Evolutionary conservation across 2,888 invertebrate species (phyloP).

Genomic region (Priocnemis perturbator): DNA sequence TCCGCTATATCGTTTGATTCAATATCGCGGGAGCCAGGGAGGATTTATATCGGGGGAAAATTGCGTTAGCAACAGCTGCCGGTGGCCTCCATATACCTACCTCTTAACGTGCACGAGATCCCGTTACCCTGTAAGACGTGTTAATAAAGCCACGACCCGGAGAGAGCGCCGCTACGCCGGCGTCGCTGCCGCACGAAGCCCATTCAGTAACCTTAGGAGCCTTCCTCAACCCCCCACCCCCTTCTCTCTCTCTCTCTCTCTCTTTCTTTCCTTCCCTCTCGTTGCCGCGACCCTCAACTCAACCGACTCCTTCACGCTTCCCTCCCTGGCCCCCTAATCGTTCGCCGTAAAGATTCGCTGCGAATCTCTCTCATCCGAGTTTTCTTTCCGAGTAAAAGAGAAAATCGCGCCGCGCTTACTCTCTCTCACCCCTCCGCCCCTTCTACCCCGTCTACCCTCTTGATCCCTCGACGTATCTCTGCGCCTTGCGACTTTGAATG

Average conservation of each 20-base stretch:
- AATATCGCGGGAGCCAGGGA: slow-evolving; percentile 57
- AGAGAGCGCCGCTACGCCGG: slow-evolving; percentile 27
- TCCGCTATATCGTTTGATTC: slow-evolving; percentile 63
- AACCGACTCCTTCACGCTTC: no score
- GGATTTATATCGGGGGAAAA: slow-evolving; percentile 68
- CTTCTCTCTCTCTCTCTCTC: background rate
- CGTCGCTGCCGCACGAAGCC: slow-evolving; percentile 30
- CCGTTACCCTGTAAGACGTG: slow-evolving; percentile 58
- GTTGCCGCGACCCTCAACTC: no score
- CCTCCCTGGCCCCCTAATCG: no score
- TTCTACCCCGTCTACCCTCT: no score
- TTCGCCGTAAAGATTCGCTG: no score
- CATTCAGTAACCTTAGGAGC: slow-evolving; percentile 39
- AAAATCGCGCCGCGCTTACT: no score
- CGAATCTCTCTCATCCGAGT: no score
- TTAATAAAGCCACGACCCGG: slow-evolving; percentile 59
- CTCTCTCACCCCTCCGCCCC: no score
- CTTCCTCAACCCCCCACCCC: slow-evolving; percentile 3
- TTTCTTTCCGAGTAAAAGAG: no score
- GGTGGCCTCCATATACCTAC: slow-evolving; percentile 51
- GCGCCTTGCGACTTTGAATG: no score
- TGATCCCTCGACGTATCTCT: no score
- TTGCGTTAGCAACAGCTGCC: slow-evolving; percentile 69
- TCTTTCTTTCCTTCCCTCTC: background rate
- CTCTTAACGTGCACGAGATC: slow-evolving; percentile 56